Base-by-base conservation (phyloP, 2,888 invertebrate genomes). In the Embidobia sp. region DNA sequence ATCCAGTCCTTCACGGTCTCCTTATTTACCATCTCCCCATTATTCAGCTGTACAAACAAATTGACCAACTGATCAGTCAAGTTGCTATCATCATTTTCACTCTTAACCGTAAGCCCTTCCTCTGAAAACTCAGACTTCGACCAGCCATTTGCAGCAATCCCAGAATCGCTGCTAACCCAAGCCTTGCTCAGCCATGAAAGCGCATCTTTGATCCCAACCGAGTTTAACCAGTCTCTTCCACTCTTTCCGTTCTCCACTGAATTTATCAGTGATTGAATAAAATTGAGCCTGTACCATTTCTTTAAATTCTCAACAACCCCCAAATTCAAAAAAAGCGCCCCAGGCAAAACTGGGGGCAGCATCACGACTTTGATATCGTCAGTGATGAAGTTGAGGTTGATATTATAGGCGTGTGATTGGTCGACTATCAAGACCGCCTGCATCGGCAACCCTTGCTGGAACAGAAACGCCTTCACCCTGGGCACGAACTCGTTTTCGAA, bases 341-440 rank as follows among this genome's bases (percentile, higher is more conserved):
- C 5, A 7, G 49, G 61, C 70, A 59, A 63, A n/a, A 72, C 63
- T 3, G 63, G 70, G 0, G 70, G 70, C 37, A 70, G 15, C 3
- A 35, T 35, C n/a, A 61, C 10, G n/a, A 70, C 19, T 27, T 51
- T 26, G 1, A 70, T 44, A 15, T 63, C 70, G 0, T 72, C 63
- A 0, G 8, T 10, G 2, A 51, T 22, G 18, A 51, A 63, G 7
- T 37, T 35, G 10, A 53, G 37, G 5, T 53, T 44, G 2, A 72
- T 55, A 13, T 46, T 63, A n/a, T 44, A 63, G 7, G 44, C 19
- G 8, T 48, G 7, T 0, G 70, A 44, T 11, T 72, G 44, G 15
- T 72, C 70, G 0, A 63, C 40, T 10, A 72, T 53, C 13, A 72
- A 15, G 6, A 72, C 53, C n/a, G 70, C 70, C 35, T 63, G 1